Evolutionary conservation across 2,113 vertebrate genomes (phyloP), one percentile per base, ranked within the genome.

Genomic region (Strigops habroptila): DNA sequence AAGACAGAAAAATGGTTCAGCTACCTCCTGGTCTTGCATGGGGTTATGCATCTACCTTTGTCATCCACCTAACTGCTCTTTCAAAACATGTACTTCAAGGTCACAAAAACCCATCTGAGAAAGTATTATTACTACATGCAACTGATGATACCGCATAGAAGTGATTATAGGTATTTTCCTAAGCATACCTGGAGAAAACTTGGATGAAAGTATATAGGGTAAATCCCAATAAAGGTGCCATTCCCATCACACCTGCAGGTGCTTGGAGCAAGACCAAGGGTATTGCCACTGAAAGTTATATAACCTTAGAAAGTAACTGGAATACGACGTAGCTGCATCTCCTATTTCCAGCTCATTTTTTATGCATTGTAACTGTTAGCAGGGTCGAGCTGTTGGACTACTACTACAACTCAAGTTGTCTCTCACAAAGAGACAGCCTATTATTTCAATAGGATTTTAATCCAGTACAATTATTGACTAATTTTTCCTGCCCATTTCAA

Each of bases 211-310:
- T 28, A 53, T 55, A 55, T 7, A 51, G 6, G 28, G 10, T 27
- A 73, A 82, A 73, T 39, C 18, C 21, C 12, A 37, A n/a, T n/a
- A 41, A 88, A 48, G 37, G 6, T 35, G 30, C 30, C 16, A n/a
- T 44, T 81, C 19, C 39, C 17, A 39, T 27, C 57, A 49, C 19
- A 55, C 10, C n/a, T 28, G 30, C 31, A 39, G 64, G 18, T 55
- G 28, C 21, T 52, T 2, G 0, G n/a, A 60, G 35, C 1, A 0
- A 53, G 6, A 85, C 5, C 14, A 24, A 59, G 57, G 7, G 57
- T n/a, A 59, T 4, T 25, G 23, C 48, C 12, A 28, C 48, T 88
- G n/a, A 21, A 76, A 77, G 28, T 43, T 62, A 53, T 3, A 43
- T 19, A 70, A 77, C 49, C 49, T 78, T 44, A 73, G 25, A 73